Conservation (phyloP, 2,113 vertebrate genomes). For the Rutilus rutilus region DNA sequence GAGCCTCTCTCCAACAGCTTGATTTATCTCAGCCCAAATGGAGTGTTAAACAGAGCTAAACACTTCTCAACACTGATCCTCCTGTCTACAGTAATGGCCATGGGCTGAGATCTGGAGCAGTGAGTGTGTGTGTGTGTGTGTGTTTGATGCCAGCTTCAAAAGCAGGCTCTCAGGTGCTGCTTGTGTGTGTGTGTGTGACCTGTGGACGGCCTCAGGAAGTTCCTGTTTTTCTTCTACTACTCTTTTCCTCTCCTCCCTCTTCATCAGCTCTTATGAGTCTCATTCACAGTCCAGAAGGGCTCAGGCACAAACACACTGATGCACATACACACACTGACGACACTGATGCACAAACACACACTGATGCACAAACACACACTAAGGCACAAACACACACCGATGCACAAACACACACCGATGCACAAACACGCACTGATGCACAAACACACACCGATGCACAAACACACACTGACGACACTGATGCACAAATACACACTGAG, state of each 20-base stretch:
- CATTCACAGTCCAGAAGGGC: conserved; percentile 8
- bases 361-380: no score
- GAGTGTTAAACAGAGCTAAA: conserved; percentile 71
- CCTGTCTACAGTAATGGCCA: conserved; percentile 71
- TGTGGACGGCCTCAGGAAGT: conserved; percentile 66
- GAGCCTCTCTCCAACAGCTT: conserved; percentile 76
- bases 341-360: no score
- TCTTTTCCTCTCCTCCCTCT: conserved; percentile 9
- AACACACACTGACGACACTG: no score
- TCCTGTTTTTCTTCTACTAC: conserved; percentile 48
- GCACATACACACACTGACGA: no score
- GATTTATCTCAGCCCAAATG: conserved; percentile 80
- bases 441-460: no score
- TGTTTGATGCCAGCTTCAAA: conserved; percentile 53
- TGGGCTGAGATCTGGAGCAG: conserved; percentile 51
- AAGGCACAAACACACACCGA: no score
- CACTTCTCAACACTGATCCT: conserved; percentile 73
- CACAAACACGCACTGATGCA: no score
- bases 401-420: no score
- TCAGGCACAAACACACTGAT: neutral
- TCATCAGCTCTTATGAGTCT: conserved; percentile 39
- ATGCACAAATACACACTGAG: no score
- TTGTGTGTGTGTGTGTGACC: conserved; percentile 63
- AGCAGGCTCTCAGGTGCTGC: conserved; percentile 60
- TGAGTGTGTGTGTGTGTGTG: conserved; percentile 37